Percentiles rank a stretch among this genome's conserved stretches.
phyloP scores from a whole-genome alignment of 1,140 invertebrate genomes.

The Steinernema feltiae region DNA sequence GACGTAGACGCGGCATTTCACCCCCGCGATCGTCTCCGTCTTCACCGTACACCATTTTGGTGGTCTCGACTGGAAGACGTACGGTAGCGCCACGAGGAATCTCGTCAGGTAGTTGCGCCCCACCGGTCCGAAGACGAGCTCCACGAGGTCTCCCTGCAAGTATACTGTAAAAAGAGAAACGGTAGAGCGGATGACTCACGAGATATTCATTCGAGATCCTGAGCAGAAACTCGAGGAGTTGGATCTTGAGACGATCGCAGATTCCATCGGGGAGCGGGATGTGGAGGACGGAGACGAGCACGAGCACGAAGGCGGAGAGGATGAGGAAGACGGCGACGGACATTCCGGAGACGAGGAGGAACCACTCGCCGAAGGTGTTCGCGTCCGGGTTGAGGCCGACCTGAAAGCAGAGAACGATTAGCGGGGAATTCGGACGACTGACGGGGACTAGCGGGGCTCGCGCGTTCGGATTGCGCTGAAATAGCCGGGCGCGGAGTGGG shows the following conservation, averaged over 20 bases:
- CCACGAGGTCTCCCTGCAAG: constrained; percentile 46
- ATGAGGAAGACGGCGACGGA: constrained; percentile 31
- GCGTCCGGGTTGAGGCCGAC: not conserved
- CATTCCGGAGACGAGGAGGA: not conserved
- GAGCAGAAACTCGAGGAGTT: constrained; percentile 48
- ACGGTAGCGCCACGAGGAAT: constrained; percentile 41
- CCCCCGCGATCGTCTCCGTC: constrained; percentile 40
- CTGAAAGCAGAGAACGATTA: not conserved
- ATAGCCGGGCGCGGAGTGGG: not conserved
- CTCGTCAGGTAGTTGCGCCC: constrained; percentile 45
- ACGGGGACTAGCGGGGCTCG: not conserved
- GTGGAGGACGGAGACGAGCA: constrained; percentile 38
- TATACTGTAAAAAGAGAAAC: not conserved
- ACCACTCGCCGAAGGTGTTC: not conserved
- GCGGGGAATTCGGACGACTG: too few species aligned
- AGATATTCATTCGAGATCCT: constrained; percentile 51
- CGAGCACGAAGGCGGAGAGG: constrained; percentile 33
- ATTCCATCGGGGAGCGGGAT: constrained; percentile 48
- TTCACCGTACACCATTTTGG: constrained; percentile 44
- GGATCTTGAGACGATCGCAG: constrained; percentile 45
- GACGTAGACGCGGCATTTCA: constrained; percentile 48
- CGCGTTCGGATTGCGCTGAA: not conserved
- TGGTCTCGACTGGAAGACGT: constrained; percentile 31
- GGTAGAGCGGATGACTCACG: constrained; percentile 33
- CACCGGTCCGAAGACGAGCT: constrained; percentile 40